Evolutionary conservation across 1,140 invertebrate species (phyloP), one percentile per base, ranked within the genome.

Genomic region (Ridgeia piscesae): DNA sequence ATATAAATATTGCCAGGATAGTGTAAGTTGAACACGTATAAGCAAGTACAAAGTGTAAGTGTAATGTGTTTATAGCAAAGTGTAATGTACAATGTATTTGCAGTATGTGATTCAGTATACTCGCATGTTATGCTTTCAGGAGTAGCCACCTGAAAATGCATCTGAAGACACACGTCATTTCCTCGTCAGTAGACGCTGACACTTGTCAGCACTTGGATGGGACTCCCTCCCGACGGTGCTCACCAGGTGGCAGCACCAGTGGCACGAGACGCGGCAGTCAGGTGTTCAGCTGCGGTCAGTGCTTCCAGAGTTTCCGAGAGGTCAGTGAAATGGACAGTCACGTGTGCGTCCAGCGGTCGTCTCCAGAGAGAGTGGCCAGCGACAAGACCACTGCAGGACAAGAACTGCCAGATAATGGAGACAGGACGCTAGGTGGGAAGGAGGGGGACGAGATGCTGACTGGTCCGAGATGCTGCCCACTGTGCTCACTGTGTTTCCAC

Each of bases 141-240:
- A 98, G 98, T 95, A 98, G 99, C 95, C 98, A 99, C 95, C 95
- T 99, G 94, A 99, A 99, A 96, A 99, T 99, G 93, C 98, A 99
- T 95, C 97, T 99, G 97, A 98, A 98, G 95, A 99, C 98, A 0
- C 98, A 99, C 95, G 98, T 99, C 95, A 98, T 98, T 92, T 97
- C 97, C 95, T 99, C 35, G 17, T 50, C 33, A 35, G 77, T 17
- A 93, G 91, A 33, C 91, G 89, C 50, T 90, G 91, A 35, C 8
- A 50, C 33, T 88, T 88, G 21, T 89, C 35, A 11, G 50, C 90
- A 89, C 89, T 50, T 88, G 27, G 92, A 58, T 58, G 91, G 33
- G 89, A 77, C 35, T 88, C 89, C 48, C 88, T 92, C 9, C 89
- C 50, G 35, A 48, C 92, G 34, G 89, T 89, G 2, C 91, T 92